Evolutionary conservation across 2,888 invertebrate genomes (phyloP).

Genomic region (Nemurella pictetii): DNA sequence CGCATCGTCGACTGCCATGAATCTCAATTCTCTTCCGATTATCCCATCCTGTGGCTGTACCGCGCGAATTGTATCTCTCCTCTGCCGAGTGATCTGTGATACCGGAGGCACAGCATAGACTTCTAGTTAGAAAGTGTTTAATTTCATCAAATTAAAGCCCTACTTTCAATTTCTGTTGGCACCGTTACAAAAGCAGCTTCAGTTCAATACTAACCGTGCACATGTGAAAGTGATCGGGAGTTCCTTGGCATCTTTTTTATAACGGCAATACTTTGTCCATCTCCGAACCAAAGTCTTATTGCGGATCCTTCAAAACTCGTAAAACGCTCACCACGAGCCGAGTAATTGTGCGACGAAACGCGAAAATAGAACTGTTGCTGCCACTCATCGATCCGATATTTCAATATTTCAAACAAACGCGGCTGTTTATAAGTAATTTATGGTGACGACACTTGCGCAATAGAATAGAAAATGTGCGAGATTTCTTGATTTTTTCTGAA

Average conservation of each 20-base stretch:
- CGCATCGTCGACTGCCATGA: too few relatives aligned
- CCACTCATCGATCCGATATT: too few relatives aligned
- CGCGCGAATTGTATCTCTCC: too few relatives aligned
- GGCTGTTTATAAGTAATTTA: background rate
- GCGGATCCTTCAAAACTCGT: too few relatives aligned
- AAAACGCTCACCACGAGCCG: too few relatives aligned
- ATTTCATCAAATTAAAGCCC: conserved; percentile 21
- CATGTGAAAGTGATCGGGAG: background rate
- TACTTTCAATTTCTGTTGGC: conserved; percentile 27
- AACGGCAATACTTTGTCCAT: conserved; percentile 4
- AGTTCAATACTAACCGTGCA: background rate
- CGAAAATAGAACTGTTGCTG: too few relatives aligned
- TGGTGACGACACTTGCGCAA: background rate
- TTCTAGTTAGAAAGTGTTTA: conserved; percentile 15
- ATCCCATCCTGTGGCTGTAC: too few relatives aligned
- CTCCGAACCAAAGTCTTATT: background rate
- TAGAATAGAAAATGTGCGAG: background rate
- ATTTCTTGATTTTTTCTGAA: background rate
- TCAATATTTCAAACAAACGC: too few relatives aligned
- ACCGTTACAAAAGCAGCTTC: background rate
- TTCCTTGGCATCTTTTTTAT: background rate
- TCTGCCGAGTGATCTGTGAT: background rate
- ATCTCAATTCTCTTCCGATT: too few relatives aligned
- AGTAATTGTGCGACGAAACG: too few relatives aligned
- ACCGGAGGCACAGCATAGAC: background rate